These are phyloP conservation scores for Melierax canorus DNA, from an alignment of 2,113 vertebrate species.

Conservation along the genomic window DNA sequence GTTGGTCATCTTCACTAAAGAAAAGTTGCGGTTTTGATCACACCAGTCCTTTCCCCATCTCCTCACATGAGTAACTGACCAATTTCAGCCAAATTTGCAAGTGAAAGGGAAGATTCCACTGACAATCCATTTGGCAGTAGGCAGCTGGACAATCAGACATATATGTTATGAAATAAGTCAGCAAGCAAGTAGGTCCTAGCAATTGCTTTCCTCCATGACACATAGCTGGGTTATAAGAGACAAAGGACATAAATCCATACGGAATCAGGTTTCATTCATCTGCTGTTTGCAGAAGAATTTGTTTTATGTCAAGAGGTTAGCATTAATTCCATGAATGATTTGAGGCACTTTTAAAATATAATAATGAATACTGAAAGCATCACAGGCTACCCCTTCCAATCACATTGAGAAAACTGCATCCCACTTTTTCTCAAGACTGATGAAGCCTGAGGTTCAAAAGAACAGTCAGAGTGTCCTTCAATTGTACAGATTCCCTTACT, in stretches of 20 bases:
- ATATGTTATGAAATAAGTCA: background rate
- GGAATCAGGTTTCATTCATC: background rate
- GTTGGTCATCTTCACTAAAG: background rate
- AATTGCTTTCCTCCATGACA: background rate
- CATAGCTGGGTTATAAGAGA: background rate
- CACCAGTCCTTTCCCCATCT: background rate
- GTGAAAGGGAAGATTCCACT: background rate
- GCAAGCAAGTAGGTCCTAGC: background rate
- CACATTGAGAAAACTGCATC: background rate
- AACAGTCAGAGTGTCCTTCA: background rate
- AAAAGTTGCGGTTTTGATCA: background rate
- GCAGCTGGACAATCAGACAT: background rate
- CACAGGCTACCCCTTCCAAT: background rate
- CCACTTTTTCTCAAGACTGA: background rate
- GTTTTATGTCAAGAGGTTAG: background rate
- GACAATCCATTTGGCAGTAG: background rate
- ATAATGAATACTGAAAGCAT: background rate
- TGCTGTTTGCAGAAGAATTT: background rate
- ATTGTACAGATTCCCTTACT: background rate
- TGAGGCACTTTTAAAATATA: background rate
- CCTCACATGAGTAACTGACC: background rate
- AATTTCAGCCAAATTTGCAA: background rate
- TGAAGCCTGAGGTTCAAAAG: background rate
- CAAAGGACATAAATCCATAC: accelerated
- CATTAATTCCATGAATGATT: background rate